Percentiles rank a stretch among this genome's conserved stretches.
Conservation (phyloP, 2,888 invertebrate genomes). For the Acleris holmiana region DNA sequence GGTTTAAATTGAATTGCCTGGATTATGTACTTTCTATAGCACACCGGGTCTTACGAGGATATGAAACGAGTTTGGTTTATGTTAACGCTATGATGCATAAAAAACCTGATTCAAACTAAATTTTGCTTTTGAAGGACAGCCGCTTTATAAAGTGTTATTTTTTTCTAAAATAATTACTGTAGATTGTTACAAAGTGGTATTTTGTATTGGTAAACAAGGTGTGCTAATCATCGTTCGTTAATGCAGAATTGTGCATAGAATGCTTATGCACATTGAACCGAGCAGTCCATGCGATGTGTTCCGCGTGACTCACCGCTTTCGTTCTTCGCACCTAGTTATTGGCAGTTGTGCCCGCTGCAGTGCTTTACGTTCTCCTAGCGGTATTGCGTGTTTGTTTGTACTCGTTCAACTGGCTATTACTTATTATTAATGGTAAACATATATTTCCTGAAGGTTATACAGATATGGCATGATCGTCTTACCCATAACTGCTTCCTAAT, state of each 20-base stretch:
- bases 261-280: constrained; percentile 46
- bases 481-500: not conserved
- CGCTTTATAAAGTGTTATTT: not conserved
- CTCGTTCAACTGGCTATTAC: constrained; percentile 17
- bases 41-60: too few relatives aligned
- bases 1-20: too few relatives aligned
- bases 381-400: constrained; percentile 21
- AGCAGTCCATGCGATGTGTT: constrained; percentile 47
- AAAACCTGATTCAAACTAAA: not conserved
- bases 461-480: not conserved
- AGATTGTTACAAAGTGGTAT: constrained; percentile 19
- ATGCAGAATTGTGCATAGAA: constrained; percentile 44
- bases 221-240: constrained; percentile 39
- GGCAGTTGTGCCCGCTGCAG: constrained; percentile 40
- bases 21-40: too few relatives aligned
- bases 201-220: constrained; percentile 34
- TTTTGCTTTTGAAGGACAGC: not conserved
- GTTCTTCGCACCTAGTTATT: constrained; percentile 66
- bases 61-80: not conserved
- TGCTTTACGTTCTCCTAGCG: constrained; percentile 38
- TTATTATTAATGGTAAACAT: constrained; percentile 19
- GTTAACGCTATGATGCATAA: not conserved
- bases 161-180: constrained; percentile 2
- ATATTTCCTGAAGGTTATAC: constrained; percentile 4
- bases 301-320: constrained; percentile 74